These are phyloP conservation scores for Trissonchulus sp. DNA, from an alignment of 2,888 invertebrate species.

Conservation along the genomic window DNA sequence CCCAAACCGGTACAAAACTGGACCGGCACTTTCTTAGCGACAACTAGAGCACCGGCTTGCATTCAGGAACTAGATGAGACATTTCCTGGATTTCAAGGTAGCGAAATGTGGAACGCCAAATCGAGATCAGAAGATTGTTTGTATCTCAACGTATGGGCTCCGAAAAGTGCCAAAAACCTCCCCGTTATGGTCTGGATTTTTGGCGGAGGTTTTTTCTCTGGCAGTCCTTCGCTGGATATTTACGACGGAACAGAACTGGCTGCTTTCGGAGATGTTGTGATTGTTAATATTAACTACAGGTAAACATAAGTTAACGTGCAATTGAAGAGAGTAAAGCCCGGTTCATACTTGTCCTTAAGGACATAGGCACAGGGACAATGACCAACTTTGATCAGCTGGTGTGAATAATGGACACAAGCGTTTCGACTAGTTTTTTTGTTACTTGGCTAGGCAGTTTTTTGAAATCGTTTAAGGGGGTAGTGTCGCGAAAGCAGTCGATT, in stretches of 20 bases:
- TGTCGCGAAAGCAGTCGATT: too few species aligned
- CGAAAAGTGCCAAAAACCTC: slow-evolving; percentile 56
- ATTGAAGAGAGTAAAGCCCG: too few species aligned
- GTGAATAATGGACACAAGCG: too few species aligned
- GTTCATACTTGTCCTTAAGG: too few species aligned
- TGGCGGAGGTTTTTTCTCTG: slow-evolving; percentile 67
- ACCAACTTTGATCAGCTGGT: too few species aligned
- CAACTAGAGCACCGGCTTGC: slow-evolving; percentile 76
- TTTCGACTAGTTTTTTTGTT: too few species aligned
- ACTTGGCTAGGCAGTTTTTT: too few species aligned
- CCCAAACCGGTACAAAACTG: slow-evolving; percentile 75
- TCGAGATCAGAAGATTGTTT: slow-evolving; percentile 91
- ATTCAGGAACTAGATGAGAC: slow-evolving; percentile 78
- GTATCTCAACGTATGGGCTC: slow-evolving; percentile 90
- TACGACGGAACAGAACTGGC: slow-evolving; percentile 75
- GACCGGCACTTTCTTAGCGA: slow-evolving; percentile 70
- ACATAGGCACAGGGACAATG: too few species aligned
- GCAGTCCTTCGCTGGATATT: slow-evolving; percentile 72
- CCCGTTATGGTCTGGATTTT: slow-evolving; percentile 85
- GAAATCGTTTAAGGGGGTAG: too few species aligned
- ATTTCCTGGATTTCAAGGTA: slow-evolving; percentile 68
- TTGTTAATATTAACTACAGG: slow-evolving; percentile 85
- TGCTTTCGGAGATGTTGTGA: slow-evolving; percentile 60
- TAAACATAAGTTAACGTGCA: too few species aligned
- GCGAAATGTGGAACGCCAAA: slow-evolving; percentile 92